Base-by-base conservation (phyloP, 2,113 vertebrate genomes). In the Neofelis nebulosa region DNA sequence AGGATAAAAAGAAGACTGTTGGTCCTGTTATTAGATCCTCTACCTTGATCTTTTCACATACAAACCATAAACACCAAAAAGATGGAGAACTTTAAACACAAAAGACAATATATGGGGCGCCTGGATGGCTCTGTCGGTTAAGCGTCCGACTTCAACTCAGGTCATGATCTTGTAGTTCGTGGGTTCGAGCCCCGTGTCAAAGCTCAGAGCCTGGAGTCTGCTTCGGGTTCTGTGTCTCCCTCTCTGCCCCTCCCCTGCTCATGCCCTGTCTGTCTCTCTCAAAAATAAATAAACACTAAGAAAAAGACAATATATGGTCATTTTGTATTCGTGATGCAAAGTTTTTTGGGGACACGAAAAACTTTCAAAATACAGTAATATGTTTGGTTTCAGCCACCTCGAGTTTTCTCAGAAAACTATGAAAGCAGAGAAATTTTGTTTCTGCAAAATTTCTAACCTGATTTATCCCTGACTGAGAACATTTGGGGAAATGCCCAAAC, bases 321-420 rank as follows among this genome's bases (percentile, higher is more conserved):
- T 93, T 97, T 93, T 48, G 68, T 84, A 92, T 74, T 87, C 41
- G 41, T 33, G 55, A 76, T 91, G 50, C 45, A 61, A 86, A n/a
- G n/a, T n/a, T n/a, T n/a, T 89, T 96, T 94, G 87, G 68, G 69
- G 38, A 95, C 55, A 95, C 21, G n/a, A 89, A 91, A 81, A 71
- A 31, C 63, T 92, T 95, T 71, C 55, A 63, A 57, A 85, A 52
- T 65, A 73, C 45, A 94, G 31, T 84, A 79, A 69, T 91, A 82
- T 2, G 13, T 81, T 95, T 81, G 74, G 25, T 69, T 91, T 81
- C 36, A 5, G 38, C 31, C n/a, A 93, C n/a, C 7, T n/a, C 80
- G 85, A 63, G 16, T 87, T 95, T 95, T 68, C 79, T 83, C 31
- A 92, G 71, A 81, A 93, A 94, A 85, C 38, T 83, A 15, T 12